phyloP scores from a whole-genome alignment of 92 coral and sea anemone species.

The Palythoa heliodiscus region DNA sequence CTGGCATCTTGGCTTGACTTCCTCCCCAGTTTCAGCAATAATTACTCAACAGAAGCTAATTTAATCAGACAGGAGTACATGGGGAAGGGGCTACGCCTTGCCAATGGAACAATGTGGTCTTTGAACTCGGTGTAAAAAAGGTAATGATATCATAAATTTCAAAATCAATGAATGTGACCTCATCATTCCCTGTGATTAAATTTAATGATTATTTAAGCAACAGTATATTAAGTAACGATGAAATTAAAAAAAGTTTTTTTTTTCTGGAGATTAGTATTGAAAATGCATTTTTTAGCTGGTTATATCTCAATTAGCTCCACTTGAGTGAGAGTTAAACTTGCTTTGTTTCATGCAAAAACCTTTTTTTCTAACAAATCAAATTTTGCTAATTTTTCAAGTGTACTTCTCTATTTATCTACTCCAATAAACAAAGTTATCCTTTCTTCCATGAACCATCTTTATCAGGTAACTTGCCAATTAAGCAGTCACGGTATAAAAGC shows the following conservation, averaged over 20 bases:
- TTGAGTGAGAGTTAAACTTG: background rate
- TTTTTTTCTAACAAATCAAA: background rate
- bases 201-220: constrained; percentile 5
- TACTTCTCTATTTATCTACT: constrained; percentile 6
- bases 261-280: background rate
- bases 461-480: too few relatives aligned
- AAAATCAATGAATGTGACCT: constrained; percentile 1
- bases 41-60: constrained; percentile 60
- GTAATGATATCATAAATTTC: background rate
- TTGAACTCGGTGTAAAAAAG: background rate
- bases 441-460: too few relatives aligned
- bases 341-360: background rate
- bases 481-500: too few relatives aligned
- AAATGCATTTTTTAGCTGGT: background rate
- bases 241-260: too few relatives aligned
- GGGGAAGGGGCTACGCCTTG: constrained; percentile 65
- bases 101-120: constrained; percentile 66
- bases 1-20: constrained; percentile 51
- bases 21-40: constrained; percentile 57
- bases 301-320: background rate
- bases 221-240: background rate
- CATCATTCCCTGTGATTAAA: background rate
- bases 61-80: constrained; percentile 57
- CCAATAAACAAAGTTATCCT: background rate
- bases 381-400: background rate